phyloP scores from a whole-genome alignment of 1,140 invertebrate species.

The Conopomorpha cramerella region DNA sequence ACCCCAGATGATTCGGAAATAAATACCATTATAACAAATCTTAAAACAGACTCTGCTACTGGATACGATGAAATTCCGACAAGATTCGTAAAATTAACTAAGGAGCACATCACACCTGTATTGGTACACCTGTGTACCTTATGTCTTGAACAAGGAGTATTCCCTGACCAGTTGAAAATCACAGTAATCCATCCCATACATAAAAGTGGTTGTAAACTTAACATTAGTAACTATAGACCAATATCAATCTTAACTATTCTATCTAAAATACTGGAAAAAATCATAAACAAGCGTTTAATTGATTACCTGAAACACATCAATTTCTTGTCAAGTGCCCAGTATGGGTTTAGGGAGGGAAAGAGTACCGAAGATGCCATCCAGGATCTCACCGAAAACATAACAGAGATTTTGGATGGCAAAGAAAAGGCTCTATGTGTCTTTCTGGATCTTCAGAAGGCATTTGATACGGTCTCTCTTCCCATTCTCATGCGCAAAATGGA shows the following conservation, averaged over 20 bases:
- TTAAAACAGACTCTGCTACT: not conserved
- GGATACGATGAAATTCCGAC: not conserved
- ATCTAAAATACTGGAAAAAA: conserved; percentile 1
- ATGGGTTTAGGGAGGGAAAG: not conserved
- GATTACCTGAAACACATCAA: not conserved
- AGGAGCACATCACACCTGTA: not conserved
- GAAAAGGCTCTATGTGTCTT: not conserved
- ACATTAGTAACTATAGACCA: conserved; percentile 1
- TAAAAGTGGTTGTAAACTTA: not conserved
- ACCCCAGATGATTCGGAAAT: not conserved
- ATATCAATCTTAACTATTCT: not conserved
- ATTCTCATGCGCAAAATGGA: not conserved
- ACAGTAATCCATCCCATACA: not conserved
- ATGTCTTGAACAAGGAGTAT: not conserved
- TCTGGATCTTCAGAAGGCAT: not conserved
- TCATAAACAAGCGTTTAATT: not conserved
- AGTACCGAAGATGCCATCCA: not conserved
- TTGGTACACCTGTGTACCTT: conserved; percentile 1
- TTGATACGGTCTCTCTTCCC: not conserved
- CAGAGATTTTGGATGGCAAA: not conserved
- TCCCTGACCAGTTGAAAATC: not conserved
- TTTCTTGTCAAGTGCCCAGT: not conserved
- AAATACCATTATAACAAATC: not conserved
- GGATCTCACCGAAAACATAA: not conserved
- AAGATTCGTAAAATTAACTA: not conserved